Evolutionary conservation across 1,140 invertebrate genomes (phyloP).

Genomic region (Drosophila grimshawi): DNA sequence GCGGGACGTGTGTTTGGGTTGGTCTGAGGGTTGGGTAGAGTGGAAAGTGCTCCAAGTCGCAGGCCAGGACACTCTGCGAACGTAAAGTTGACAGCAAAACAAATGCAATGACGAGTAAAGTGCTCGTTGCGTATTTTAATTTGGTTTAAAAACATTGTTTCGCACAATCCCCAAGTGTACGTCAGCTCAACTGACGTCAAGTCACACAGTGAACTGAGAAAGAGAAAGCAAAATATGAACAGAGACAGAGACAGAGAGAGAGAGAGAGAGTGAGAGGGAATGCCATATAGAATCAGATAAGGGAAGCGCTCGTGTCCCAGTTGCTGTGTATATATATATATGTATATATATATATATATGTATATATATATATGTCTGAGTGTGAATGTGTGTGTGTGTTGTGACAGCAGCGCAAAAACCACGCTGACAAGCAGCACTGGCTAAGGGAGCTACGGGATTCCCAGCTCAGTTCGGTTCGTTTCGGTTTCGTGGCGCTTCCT

Average conservation of each 20-base stretch:
- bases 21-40: conserved; percentile 36
- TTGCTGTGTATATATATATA: conserved; percentile 32
- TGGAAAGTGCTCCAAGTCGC: conserved; percentile 59
- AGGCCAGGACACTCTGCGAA: conserved; percentile 73
- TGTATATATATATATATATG: too few relatives aligned
- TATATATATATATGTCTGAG: background rate
- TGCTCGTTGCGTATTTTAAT: conserved; percentile 82
- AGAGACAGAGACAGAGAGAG: conserved; percentile 1
- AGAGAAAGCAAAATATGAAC: conserved; percentile 2
- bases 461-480: conserved; percentile 14
- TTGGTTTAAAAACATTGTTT: conserved; percentile 82
- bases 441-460: conserved; percentile 60
- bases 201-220: conserved; percentile 39
- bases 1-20: conserved; percentile 4
- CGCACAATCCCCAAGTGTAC: conserved; percentile 78
- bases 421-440: conserved; percentile 64
- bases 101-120: conserved; percentile 82
- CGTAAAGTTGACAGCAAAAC: conserved; percentile 75
- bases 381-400: conserved; percentile 61
- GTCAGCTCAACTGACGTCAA: conserved; percentile 77
- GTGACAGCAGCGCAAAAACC: conserved; percentile 79
- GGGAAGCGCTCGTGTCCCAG: conserved; percentile 31
- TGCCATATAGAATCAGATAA: conserved; percentile 41
- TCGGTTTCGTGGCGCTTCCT: conserved; percentile 12
- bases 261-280: conserved; percentile 1